Percentiles rank a stretch among this genome's conserved stretches.
Evolutionary conservation across 2,113 vertebrate species (phyloP).

Genomic region (Pseudorhombus dupliciocellatus): DNA sequence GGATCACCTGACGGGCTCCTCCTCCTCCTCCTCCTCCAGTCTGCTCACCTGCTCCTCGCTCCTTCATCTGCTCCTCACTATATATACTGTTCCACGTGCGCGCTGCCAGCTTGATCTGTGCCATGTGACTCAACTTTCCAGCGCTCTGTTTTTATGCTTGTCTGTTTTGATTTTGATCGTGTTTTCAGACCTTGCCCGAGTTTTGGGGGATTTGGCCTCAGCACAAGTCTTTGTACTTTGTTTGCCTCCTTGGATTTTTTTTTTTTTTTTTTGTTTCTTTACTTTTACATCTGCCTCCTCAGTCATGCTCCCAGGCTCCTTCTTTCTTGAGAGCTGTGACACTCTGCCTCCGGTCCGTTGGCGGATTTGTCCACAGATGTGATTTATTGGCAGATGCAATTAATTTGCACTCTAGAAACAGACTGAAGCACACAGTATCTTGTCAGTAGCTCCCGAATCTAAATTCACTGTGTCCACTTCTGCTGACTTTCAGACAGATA

Average conservation of each 20-base stretch:
- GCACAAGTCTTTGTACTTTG: conserved; percentile 5
- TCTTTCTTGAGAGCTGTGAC: neutral
- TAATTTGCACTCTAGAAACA: neutral
- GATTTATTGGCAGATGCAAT: neutral
- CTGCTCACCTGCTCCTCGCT: neutral
- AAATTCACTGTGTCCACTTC: neutral
- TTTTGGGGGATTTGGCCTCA: neutral
- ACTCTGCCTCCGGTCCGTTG: neutral
- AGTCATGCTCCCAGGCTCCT: neutral
- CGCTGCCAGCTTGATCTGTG: neutral
- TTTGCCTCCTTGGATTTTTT: neutral
- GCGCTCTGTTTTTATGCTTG: neutral
- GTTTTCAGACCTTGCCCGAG: neutral
- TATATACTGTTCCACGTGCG: neutral
- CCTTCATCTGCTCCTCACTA: neutral
- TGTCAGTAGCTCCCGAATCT: neutral
- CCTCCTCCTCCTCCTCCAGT: neutral
- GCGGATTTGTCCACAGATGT: neutral
- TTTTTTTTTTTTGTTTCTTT: neutral
- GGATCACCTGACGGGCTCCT: neutral
- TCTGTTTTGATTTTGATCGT: neutral
- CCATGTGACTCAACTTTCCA: neutral
- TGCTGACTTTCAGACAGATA: neutral
- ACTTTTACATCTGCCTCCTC: neutral
- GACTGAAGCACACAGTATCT: neutral